These are phyloP conservation scores for Philaenus spumarius DNA, from an alignment of 1,140 invertebrate species.

Conservation along the genomic window DNA sequence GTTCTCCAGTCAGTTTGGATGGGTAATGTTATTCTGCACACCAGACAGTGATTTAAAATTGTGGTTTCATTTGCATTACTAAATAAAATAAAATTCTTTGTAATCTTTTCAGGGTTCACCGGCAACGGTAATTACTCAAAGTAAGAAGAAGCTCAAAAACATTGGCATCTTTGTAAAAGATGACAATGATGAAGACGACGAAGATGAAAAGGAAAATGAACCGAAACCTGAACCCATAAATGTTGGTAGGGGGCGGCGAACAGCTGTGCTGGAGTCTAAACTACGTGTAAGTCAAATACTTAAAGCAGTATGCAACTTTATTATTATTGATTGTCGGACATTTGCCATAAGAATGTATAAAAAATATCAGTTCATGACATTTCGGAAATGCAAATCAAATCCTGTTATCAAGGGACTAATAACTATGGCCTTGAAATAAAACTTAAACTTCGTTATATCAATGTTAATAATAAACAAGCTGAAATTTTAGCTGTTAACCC, in stretches of 20 bases:
- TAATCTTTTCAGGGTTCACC: constrained; percentile 52
- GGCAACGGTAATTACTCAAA: constrained; percentile 82
- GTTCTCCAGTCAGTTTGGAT: too few species aligned
- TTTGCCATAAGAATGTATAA: neutral
- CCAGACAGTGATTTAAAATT: too few species aligned
- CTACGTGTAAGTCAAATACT: constrained; percentile 55
- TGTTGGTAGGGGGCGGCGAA: constrained; percentile 74
- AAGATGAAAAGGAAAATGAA: constrained; percentile 58
- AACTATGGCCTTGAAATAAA: too few species aligned
- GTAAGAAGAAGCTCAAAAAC: constrained; percentile 94
- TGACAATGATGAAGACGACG: constrained; percentile 80
- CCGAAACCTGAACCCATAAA: constrained; percentile 38
- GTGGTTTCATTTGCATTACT: too few species aligned
- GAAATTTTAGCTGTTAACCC: too few species aligned
- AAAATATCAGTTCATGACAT: too few species aligned
- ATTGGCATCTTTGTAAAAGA: constrained; percentile 95
- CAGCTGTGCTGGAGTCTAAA: constrained; percentile 92
- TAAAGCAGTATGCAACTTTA: neutral
- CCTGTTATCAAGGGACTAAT: too few species aligned
- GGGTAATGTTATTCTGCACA: too few species aligned
- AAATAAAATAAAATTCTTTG: too few species aligned
- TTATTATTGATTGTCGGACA: constrained; percentile 6
- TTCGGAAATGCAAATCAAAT: too few species aligned
- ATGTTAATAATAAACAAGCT: too few species aligned
- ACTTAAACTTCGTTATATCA: too few species aligned